Base-by-base conservation (phyloP, 2,113 vertebrate genomes). In the Sturnira hondurensis region DNA sequence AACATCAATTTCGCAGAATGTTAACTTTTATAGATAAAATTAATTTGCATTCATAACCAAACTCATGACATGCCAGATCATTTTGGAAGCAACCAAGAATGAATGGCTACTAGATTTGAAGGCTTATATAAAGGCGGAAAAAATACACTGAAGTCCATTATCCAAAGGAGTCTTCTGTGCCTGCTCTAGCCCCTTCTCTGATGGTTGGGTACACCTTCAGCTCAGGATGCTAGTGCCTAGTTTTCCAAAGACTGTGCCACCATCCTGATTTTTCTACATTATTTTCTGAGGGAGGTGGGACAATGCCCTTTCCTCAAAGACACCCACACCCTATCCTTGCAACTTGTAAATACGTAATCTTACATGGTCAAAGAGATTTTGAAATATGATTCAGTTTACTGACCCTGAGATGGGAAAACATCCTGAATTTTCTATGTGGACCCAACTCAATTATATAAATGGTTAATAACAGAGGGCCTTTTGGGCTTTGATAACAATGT, bases 61-160 rank as follows among this genome's bases (percentile, higher is more conserved):
- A 86, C 36, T 54, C 86, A 38, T 94, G 84, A 96, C 84, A 94
- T 94, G 71, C 52, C 43, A 97, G 96, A 97, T 94, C 81, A 50
- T 97, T 97, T 97, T 93, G 95, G 96, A 97, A 96, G 82, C 67
- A 96, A 97, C 97, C 95, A 65, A 65, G 24, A 43, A 78, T 33
- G 33, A 24, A 31, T 50, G 61, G 16, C 33, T 54, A 19, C 28
- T 84, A 4, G 65, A 81, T 43, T 14, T 81, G 58, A 86, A 81
- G 2, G 19, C 45, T 41, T 74, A 15, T 41, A 17, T 1, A 73
- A 80, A 80, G 31, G 14, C 43, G n/a, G n/a, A n/a, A n/a, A 86
- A 86, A 86, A 71, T 65, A 36, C 11, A n/a, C 11, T 63, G 81
- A 45, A 58, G 8, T 73, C 19, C 26, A 54, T 86, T 96, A 4